These are phyloP conservation scores for Nannoperca obscura DNA, from an alignment of 2,797 vertebrate genomes.

Conservation along the genomic window DNA sequence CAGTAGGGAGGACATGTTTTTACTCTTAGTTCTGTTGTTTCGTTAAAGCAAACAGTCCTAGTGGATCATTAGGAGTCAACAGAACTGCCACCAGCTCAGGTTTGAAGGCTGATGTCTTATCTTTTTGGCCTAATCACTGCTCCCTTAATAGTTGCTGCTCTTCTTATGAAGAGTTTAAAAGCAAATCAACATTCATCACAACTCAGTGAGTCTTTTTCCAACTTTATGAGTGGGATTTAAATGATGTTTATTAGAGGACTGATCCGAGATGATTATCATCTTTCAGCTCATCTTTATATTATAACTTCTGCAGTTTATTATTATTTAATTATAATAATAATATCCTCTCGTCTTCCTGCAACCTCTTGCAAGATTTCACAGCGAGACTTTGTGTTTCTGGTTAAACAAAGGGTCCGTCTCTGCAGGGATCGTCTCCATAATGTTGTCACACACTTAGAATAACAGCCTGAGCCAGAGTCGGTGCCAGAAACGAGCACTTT, in stretches of 20 bases:
- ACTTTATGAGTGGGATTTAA: neutral
- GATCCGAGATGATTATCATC: neutral
- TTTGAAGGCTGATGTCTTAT: neutral
- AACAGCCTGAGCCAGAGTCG: no score
- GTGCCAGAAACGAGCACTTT: no score
- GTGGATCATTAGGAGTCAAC: neutral
- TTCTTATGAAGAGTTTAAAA: neutral
- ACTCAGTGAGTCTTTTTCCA: neutral
- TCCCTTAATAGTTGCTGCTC: no score
- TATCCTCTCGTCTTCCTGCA: no score
- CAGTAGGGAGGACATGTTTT: neutral
- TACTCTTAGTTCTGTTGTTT: neutral
- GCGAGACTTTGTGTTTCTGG: no score
- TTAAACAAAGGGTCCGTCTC: no score
- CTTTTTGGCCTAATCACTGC: neutral
- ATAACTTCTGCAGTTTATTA: neutral
- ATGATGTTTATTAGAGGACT: neutral
- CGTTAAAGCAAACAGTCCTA: neutral
- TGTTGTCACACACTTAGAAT: no score
- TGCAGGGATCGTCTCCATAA: no score
- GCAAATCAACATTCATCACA: neutral
- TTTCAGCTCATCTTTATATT: no score
- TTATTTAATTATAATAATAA: no score
- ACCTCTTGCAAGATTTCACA: no score
- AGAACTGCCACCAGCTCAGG: neutral